These are phyloP conservation scores for Plodia interpunctella DNA, from an alignment of 1,140 invertebrate genomes.

Conservation along the genomic window DNA sequence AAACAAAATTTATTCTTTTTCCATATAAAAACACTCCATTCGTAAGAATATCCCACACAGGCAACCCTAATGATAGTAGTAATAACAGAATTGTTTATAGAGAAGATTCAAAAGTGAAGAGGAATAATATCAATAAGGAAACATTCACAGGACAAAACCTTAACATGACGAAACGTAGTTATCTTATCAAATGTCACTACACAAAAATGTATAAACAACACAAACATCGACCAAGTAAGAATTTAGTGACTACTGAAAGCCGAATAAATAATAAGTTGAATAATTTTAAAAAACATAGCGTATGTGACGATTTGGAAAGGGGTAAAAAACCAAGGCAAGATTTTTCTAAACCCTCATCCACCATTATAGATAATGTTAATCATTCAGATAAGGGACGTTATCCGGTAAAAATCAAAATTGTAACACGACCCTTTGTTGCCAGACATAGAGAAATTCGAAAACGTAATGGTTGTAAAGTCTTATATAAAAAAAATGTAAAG, in stretches of 20 bases:
- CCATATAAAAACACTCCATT: not conserved
- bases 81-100: not conserved
- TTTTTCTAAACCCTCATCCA: not conserved
- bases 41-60: not conserved
- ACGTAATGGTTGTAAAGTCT: not conserved
- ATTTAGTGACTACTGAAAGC: too few species aligned
- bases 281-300: too few species aligned
- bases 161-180: not conserved
- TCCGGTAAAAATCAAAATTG: not conserved
- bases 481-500: not conserved
- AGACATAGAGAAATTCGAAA: not conserved
- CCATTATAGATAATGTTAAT: conserved; percentile 15
- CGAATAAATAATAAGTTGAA: too few species aligned
- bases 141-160: not conserved
- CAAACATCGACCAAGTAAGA: too few species aligned
- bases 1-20: not conserved
- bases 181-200: not conserved
- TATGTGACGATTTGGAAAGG: too few species aligned
- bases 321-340: conserved; percentile 8
- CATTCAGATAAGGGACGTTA: too few species aligned
- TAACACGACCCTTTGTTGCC: not conserved
- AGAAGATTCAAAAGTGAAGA: not conserved
- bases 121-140: not conserved
- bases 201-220: too few species aligned
- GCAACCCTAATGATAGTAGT: not conserved